Evolutionary conservation across 2,797 vertebrate species (phyloP), one percentile per base, ranked within the genome.

Genomic region (Lagocephalus sceleratus): DNA sequence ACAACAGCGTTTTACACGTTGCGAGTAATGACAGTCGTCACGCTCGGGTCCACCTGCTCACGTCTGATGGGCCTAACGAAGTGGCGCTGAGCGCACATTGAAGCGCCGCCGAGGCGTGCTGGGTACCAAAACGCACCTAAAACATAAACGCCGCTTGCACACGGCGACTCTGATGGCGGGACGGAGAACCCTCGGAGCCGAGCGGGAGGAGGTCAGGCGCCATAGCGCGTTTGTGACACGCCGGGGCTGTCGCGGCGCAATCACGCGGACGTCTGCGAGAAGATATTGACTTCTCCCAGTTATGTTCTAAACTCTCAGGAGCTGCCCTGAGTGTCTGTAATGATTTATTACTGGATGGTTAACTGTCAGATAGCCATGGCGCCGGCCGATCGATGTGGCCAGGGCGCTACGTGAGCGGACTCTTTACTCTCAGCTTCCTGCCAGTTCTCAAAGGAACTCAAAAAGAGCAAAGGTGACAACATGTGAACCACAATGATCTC

Each of bases 351-450:
- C 57, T 55, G 62, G 68, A 75, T 20, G 49, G 60, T 47, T n/a
- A 57, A 63, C 60, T 61, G 68, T 79, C 63, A 61, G 59, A 41
- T 42, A 43, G 63, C 54, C 7, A 41, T 10, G 50, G 40, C 2
- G 16, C 40, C 19, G 15, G 6, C 0, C 14, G 66, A 80, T 83
- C 73, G 51, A 76, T 67, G 60, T 59, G 12, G 54, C 5, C 47
- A 47, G 53, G 71, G 66, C 73, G 68, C 52, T 71, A 71, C 75
- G 73, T 59, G 75, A 78, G 63, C 61, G 42, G 48, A 75, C 58
- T 64, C 63, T 62, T 59, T 54, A 62, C 66, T 46, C 60, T 5
- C 49, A 56, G 68, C 68, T 57, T 60, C 59, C 63, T 16, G 44
- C 32, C 54, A 11, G 41, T 26, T 41, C 60, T 58, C 46, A 41